A percentile compares a stretch with the other conserved stretches of the same genome.
These are phyloP conservation scores for Romanogobio albipinnatus DNA, from an alignment of 2,113 vertebrate species.

Conservation along the genomic window DNA sequence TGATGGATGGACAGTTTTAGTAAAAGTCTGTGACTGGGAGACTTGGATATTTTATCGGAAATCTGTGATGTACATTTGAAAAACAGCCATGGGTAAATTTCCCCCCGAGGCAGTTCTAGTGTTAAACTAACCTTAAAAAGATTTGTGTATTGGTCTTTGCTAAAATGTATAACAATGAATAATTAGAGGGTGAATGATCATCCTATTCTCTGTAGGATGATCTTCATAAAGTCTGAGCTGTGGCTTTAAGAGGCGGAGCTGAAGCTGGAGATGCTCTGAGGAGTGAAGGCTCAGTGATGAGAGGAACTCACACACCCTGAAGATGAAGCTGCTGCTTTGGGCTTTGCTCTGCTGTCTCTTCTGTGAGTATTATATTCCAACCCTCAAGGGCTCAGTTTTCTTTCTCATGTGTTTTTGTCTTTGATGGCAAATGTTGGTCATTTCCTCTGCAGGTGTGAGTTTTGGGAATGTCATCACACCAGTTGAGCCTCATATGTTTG, in stretches of 20 bases:
- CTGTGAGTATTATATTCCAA: not conserved
- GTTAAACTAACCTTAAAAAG: not conserved
- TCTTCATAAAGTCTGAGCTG: not conserved
- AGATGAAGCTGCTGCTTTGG: not conserved
- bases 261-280: not conserved
- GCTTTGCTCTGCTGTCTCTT: not conserved
- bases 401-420: not conserved
- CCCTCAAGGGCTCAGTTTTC: not conserved
- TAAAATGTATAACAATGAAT: not conserved
- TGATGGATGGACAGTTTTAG: no score
- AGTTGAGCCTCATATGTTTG: not conserved
- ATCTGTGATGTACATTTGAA: no score
- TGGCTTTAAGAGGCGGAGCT: not conserved
- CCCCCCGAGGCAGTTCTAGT: no score
- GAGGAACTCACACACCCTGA: not conserved
- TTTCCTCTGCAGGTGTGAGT: slow-evolving; percentile 18
- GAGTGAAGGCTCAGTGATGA: not conserved
- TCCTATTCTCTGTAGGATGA: not conserved
- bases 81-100: no score
- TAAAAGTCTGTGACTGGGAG: no score
- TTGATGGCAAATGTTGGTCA: not conserved
- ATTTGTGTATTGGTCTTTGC: not conserved
- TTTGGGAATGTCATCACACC: slow-evolving; percentile 21
- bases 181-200: not conserved
- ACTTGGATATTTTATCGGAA: no score